Percentiles rank a stretch among this genome's conserved stretches.
These are phyloP conservation scores for Trachurus trachurus DNA, from an alignment of 2,797 vertebrate species.

Conservation along the genomic window DNA sequence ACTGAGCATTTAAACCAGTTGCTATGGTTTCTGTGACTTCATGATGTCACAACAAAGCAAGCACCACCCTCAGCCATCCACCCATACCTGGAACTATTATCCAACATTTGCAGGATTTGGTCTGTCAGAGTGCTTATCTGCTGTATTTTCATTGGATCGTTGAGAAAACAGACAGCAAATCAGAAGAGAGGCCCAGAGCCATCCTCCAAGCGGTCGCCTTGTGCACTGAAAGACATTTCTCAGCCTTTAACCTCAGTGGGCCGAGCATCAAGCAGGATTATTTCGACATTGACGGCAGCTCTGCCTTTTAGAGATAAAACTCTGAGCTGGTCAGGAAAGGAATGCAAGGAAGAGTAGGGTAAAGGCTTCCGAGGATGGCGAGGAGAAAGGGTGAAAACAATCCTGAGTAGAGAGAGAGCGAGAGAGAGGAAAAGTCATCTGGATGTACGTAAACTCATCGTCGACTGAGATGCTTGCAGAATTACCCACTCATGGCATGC, in stretches of 20 bases:
- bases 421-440: neutral
- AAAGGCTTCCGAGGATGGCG: too few relatives aligned
- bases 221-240: neutral
- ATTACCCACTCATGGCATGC: conserved; percentile 22
- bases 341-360: neutral
- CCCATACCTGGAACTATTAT: too few relatives aligned
- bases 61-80: too few relatives aligned
- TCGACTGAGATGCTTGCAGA: neutral
- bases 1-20: too few relatives aligned
- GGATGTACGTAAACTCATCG: conserved; percentile 12
- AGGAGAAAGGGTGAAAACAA: neutral
- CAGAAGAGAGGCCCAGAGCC: too few relatives aligned
- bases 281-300: neutral
- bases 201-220: neutral
- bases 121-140: too few relatives aligned
- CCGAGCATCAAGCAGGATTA: neutral
- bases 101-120: too few relatives aligned
- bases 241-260: neutral
- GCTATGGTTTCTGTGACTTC: too few relatives aligned
- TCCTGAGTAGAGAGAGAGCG: neutral
- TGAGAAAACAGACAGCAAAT: too few relatives aligned
- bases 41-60: too few relatives aligned
- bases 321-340: neutral
- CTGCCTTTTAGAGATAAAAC: conserved; percentile 11
- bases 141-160: too few relatives aligned